Evolutionary conservation across 2,888 invertebrate species (phyloP), one percentile per base, ranked within the genome.

Genomic region (Anagyrus pseudococci): DNA sequence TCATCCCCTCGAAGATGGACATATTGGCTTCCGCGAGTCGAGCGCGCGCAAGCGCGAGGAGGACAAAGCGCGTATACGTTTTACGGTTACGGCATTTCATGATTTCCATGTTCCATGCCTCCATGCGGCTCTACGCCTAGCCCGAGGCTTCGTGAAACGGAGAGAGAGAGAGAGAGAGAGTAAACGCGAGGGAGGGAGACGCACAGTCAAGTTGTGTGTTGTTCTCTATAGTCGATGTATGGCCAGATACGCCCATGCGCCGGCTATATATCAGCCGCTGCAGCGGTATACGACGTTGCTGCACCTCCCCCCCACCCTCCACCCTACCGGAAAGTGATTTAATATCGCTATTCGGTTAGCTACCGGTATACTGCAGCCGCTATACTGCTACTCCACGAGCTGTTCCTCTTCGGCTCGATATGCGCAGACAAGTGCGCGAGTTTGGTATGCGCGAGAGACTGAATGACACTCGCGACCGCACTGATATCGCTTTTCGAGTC

Each of bases 1-100:
- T 29, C 29, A 29, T 29, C 70, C 71, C 69, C 61, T 72, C 71
- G 71, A 79, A 80, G 79, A 79, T 79, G 79, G 78, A 78, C 79
- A 78, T 77, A 77, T 79, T 75, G 77, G 72, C 71, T 71, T 71
- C 22, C 25, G 53, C 41, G 33, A 23, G 43, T 19, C n/a, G 43
- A 29, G 29, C 10, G 4, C 10, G 29, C 6, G 10, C 29, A 29
- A 29, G 53, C 47, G 67, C 25, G 25, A 1, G 23, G 1, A 22
- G 43, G 17, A 17, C 44, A 37, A 46, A 46, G 54, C 41, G 54
- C 17, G 33, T 22, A n/a, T 7, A 37, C 33, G 46, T 52, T 53
- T 48, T 55, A 40, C 62, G 26, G 56, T 56, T 52, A 63, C 64
- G 43, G 67, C 67, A 67, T 70, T 69, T 67, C 71, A 68, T 67